Base-by-base conservation (phyloP, 2,888 invertebrate genomes). In the Ecliptopera silaceata region DNA sequence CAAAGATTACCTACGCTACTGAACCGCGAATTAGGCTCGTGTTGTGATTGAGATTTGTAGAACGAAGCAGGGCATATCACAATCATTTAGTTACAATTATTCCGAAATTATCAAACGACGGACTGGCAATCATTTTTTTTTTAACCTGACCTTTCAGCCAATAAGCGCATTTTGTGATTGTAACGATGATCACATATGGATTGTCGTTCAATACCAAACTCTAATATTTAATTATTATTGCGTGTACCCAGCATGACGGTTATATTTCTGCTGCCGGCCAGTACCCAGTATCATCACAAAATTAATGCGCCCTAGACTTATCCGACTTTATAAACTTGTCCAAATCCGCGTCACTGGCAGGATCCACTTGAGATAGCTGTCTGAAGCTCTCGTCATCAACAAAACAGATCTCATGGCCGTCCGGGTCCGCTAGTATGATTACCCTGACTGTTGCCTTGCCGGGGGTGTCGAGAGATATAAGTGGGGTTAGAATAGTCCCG, bases 361-460 rank as follows among this genome's bases (percentile, higher is more conserved):
- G 95, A 80, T 99, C 99, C 2, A 97, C 93, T 70, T 95, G 93
- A 0, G 98, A 98, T 34, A 99, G 87, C 72, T 98, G 93, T 4
- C 95, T 89, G 90, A 98, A 99, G 32, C 96, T 98, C 90, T 98
- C 98, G 72, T 98, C 98, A 63, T 98, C 99, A 4, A 99, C 99
- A 85, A 99, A 99, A 86, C 99, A 99, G 64, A 99, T 99, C 92
- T 99, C 99, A 83, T 99, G 99, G 0, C 94, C 97, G 87, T 99
- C 98, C 0, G 99, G 99, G 92, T 99, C 99, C 1, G 97, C 97
- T 2, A 99, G 90, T 73, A 99, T 99, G 55, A 99, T 96, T 29
- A 99, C 99, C 63, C 97, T 93, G 0, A 99, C 99, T 0, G 97
- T 97, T 0, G 98, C 98, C 84, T 99, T 99, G 42, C 98, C 99